Percentiles rank a stretch among this genome's conserved stretches.
Conservation (phyloP, 2,113 vertebrate genomes). For the Indicator indicator region DNA sequence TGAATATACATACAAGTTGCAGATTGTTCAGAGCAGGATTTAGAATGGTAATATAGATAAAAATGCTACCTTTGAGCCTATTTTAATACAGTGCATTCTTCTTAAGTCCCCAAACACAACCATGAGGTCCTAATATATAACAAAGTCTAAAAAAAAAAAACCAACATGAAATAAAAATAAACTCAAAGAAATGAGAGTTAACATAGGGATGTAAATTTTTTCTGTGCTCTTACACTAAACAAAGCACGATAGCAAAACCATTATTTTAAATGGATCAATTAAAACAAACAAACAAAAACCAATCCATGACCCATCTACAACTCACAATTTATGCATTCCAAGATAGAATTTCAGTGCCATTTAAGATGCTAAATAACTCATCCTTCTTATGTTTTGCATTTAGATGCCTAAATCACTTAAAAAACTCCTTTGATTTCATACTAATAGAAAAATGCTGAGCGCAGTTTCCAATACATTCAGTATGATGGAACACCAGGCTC, state of each 20-base stretch:
- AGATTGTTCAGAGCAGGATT: neutral
- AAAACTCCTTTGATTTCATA: neutral
- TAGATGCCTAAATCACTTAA: neutral
- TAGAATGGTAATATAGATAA: neutral
- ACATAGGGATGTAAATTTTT: neutral
- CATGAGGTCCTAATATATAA: neutral
- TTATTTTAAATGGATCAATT: neutral
- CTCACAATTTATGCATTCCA: neutral
- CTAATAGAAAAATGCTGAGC: neutral
- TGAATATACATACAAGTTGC: neutral
- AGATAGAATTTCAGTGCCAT: neutral
- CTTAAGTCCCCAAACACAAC: neutral
- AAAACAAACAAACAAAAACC: neutral
- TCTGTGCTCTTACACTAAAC: neutral
- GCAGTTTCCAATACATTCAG: rapidly evolving
- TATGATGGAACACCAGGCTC: rapidly evolving
- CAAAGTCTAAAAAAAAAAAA: neutral
- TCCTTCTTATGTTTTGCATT: neutral
- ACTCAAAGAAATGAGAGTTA: neutral
- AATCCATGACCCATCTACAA: neutral
- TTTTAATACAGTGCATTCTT: neutral
- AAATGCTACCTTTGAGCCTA: neutral
- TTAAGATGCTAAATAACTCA: neutral
- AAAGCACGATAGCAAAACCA: neutral
- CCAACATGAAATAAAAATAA: neutral